phyloP scores from a whole-genome alignment of 1,140 invertebrate genomes.

The Parasteatoda tepidariorum region DNA sequence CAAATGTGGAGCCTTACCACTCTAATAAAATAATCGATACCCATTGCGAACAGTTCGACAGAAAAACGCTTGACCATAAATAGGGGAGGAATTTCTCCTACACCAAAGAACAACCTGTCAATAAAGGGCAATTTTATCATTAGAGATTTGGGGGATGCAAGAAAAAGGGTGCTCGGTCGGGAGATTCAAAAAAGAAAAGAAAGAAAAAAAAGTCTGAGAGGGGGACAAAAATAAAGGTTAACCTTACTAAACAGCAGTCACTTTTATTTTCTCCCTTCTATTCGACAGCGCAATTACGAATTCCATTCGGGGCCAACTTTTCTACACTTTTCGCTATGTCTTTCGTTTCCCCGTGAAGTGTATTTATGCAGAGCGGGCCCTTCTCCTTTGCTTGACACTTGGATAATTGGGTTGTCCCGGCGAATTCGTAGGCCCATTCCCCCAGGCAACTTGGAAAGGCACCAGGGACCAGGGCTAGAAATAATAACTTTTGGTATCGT shows the following conservation, averaged over 20 bases:
- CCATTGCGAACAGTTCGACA: background rate
- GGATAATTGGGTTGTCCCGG: constrained; percentile 60
- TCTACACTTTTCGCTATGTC: constrained; percentile 42
- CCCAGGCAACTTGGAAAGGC: constrained; percentile 27
- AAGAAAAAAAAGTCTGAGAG: constrained; percentile 2
- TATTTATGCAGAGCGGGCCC: constrained; percentile 54
- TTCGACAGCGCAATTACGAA: constrained; percentile 54
- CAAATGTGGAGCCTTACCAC: constrained; percentile 3
- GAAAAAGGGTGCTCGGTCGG: background rate
- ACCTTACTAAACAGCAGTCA: constrained; percentile 47
- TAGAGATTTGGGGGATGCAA: background rate
- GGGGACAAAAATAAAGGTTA: constrained; percentile 40
- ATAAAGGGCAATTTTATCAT: constrained; percentile 53
- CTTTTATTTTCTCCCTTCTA: constrained; percentile 46
- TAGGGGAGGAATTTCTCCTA: constrained; percentile 13
- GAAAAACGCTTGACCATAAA: constrained; percentile 56
- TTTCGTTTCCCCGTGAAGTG: constrained; percentile 38
- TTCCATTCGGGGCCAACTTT: constrained; percentile 56
- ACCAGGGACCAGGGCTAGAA: constrained; percentile 50
- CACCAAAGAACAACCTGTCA: constrained; percentile 46
- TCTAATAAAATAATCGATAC: constrained; percentile 49
- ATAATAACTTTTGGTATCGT: constrained; percentile 62
- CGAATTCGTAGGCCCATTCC: constrained; percentile 39
- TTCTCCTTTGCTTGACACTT: constrained; percentile 57
- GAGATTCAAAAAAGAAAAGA: background rate